Evolutionary conservation across 2,888 invertebrate species (phyloP).

Genomic region (Caenorhabditis doughertyi): DNA sequence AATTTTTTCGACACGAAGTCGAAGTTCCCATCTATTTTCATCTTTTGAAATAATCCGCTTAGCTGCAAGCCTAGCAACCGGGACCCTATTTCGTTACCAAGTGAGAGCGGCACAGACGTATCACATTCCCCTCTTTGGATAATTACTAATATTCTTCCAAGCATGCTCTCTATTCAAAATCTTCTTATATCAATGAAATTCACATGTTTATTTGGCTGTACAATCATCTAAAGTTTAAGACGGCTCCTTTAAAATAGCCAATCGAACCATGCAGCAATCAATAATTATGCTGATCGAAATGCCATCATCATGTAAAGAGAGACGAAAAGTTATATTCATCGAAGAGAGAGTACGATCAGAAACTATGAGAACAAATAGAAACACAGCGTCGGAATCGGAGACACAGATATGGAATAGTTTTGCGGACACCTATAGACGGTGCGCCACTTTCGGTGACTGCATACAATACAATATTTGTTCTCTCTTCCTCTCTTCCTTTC

Average conservation of each 20-base stretch:
- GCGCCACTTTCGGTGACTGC: conserved; percentile 41
- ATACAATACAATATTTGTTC: conserved; percentile 62
- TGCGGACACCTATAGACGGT: conserved; percentile 24
- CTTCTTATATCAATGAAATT: too few species aligned
- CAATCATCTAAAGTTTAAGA: too few species aligned
- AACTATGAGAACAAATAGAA: conserved; percentile 19
- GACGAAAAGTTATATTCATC: conserved; percentile 21
- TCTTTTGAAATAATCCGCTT: conserved; percentile 22
- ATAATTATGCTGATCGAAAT: conserved; percentile 43
- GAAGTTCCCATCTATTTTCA: not conserved
- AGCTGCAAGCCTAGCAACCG: conserved; percentile 23
- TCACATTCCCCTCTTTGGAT: conserved; percentile 17
- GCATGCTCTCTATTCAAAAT: not conserved
- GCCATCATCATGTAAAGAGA: conserved; percentile 38
- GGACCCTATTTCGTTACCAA: conserved; percentile 18
- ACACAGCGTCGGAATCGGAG: conserved; percentile 15
- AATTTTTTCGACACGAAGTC: too few species aligned
- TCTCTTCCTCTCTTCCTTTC: conserved; percentile 23
- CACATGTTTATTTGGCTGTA: too few species aligned
- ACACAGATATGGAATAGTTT: conserved; percentile 36
- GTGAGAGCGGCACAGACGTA: not conserved
- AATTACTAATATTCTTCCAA: not conserved
- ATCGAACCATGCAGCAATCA: conserved; percentile 35
- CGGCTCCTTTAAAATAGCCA: too few species aligned
- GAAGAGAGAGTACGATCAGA: conserved; percentile 35